Conservation (phyloP, 2,797 vertebrate genomes). For the Monodelphis domestica region DNA sequence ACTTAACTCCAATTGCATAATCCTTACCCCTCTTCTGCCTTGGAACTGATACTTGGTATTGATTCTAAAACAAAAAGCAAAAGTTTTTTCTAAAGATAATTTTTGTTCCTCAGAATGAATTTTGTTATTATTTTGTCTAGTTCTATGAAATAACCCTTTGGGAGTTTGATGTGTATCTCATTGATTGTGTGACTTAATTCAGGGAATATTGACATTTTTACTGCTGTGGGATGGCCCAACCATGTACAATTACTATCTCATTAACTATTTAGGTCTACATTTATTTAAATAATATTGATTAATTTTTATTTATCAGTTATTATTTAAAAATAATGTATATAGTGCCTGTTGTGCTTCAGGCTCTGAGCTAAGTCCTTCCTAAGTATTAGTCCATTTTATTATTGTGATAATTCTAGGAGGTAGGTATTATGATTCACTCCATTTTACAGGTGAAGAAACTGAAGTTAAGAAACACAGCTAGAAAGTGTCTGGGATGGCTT, state of each 20-base stretch:
- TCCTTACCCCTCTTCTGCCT: no score
- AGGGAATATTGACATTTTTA: background rate
- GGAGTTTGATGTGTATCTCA: background rate
- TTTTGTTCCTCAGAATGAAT: background rate
- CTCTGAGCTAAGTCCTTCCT: background rate
- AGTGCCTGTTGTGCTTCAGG: background rate
- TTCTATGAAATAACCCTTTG: background rate
- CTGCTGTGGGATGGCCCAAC: background rate
- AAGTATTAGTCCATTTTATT: background rate
- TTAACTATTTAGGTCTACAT: background rate
- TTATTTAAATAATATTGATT: background rate
- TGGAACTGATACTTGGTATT: no score
- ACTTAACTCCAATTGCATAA: no score
- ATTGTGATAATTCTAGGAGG: background rate
- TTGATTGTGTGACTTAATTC: background rate
- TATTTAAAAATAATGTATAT: background rate
- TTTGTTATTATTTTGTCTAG: background rate
- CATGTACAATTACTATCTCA: background rate
- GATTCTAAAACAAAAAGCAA: no score
- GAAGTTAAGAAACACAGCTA: background rate
- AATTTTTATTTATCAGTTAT: no score
- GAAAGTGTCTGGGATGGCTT: background rate
- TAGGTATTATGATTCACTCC: background rate
- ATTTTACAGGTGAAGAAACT: background rate
- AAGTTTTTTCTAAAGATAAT: no score